Percentiles rank a stretch among this genome's conserved stretches.
Evolutionary conservation across 1,140 invertebrate species (phyloP).

Genomic region (Plutomurus gul): DNA sequence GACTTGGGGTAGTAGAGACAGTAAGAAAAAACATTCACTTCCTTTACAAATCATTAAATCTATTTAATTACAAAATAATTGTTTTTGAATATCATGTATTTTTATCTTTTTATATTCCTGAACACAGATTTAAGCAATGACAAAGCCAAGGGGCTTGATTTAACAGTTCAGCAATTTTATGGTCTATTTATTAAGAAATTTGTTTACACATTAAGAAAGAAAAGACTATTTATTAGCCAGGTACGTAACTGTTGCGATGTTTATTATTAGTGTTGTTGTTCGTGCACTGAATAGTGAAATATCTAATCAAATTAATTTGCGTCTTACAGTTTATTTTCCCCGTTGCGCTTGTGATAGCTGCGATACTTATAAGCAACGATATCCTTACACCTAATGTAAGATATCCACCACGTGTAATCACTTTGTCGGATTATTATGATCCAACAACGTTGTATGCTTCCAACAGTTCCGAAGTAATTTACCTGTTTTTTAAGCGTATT

Average conservation of each 20-base stretch:
- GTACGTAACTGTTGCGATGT: constrained; percentile 27
- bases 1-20: background rate
- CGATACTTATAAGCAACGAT: constrained; percentile 23
- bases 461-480: background rate
- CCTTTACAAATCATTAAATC: background rate
- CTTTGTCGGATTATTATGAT: background rate
- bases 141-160: constrained; percentile 56
- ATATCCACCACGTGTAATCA: background rate
- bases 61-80: background rate
- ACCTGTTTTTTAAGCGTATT: too few species aligned
- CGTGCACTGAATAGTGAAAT: background rate
- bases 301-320: background rate
- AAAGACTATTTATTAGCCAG: constrained; percentile 54
- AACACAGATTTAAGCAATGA: background rate
- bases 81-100: too few species aligned
- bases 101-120: background rate
- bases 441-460: background rate
- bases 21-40: background rate
- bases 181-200: constrained; percentile 67
- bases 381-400: background rate
- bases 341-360: constrained; percentile 3
- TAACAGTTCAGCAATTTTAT: constrained; percentile 64
- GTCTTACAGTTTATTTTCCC: constrained; percentile 34
- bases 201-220: constrained; percentile 55
- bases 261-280: background rate